Base-by-base conservation (phyloP, 2,888 invertebrate species). In the Argyra leucocephala region DNA sequence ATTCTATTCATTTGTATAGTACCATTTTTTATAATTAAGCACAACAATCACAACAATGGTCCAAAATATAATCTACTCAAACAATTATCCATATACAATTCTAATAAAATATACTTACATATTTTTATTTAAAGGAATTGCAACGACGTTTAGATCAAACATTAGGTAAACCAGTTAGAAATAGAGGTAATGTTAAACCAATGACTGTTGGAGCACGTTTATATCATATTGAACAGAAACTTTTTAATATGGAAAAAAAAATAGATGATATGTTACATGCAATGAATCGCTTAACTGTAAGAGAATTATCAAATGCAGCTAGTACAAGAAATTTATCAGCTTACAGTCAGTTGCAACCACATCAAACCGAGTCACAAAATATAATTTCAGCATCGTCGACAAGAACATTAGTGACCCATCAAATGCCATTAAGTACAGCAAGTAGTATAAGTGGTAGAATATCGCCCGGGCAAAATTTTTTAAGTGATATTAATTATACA, bases 181-280 rank as follows among this genome's bases (percentile, higher is more conserved):
- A 87, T 75, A 83, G 87, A 66, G 88, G 89, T 64, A 86, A 87
- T 74, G 84, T 87, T 23, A 88, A 88, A 75, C 86, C 88, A 37
- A 86, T 88, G 84, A 90, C 91, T 23, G 88, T 91, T 68, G 88
- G 89, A 66, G 88, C 90, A 37, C 82, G 91, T 69, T 81, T 91
- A 61, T 87, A 88, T 74, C 82, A 89, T 71, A 86, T 91, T 36
- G 91, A 91, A 76, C 86, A 88, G 80, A 89, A 86, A 85, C 75
- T 86, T 71, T 81, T 81, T 65, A 76, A 82, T 65, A 82, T 86
- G 81, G 86, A 86, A 73, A 84, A 84, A 73, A 86, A 86, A 75
- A 71, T 86, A 69, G 86, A 86, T 73, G 82, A 84, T 70, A 77
- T 85, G 65, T 79, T 85, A 61, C 82, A 83, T 72, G 81, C 86